Conservation (phyloP, 1,140 invertebrate species). For the Zaprionus capensis region DNA sequence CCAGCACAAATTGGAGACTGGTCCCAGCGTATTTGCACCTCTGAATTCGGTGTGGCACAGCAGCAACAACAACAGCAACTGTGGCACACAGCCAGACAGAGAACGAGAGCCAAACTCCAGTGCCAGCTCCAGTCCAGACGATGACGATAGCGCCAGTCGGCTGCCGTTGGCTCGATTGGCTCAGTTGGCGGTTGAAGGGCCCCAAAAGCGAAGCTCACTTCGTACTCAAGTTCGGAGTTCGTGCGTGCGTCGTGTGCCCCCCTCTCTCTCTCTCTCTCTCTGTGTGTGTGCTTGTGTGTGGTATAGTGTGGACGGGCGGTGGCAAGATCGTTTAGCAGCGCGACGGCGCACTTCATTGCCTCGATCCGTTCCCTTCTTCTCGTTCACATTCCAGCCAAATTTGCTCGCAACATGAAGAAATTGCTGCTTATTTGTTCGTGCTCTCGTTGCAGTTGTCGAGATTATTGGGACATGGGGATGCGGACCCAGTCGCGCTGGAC, state of each 20-base stretch:
- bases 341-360: conserved; percentile 78
- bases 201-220: conserved; percentile 47
- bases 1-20: conserved; percentile 79
- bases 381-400: conserved; percentile 74
- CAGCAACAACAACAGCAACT: conserved; percentile 15
- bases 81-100: conserved; percentile 26
- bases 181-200: conserved; percentile 60
- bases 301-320: conserved; percentile 81
- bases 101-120: conserved; percentile 19
- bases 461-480: conserved; percentile 50
- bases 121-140: conserved; percentile 12
- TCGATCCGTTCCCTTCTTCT: conserved; percentile 7
- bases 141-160: conserved; percentile 70
- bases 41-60: conserved; percentile 79
- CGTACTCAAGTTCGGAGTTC: conserved; percentile 61
- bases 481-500: conserved; percentile 23
- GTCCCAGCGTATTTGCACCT: conserved; percentile 81
- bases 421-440: conserved; percentile 76
- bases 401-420: conserved; percentile 80
- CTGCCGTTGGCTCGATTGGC: conserved; percentile 42
- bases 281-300: conserved; percentile 58
- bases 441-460: conserved; percentile 56
- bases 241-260: conserved; percentile 58
- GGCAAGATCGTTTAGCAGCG: conserved; percentile 81
- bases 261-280: not conserved